Base-by-base conservation (phyloP, 2,888 invertebrate species). In the Drosophila mettleri region DNA sequence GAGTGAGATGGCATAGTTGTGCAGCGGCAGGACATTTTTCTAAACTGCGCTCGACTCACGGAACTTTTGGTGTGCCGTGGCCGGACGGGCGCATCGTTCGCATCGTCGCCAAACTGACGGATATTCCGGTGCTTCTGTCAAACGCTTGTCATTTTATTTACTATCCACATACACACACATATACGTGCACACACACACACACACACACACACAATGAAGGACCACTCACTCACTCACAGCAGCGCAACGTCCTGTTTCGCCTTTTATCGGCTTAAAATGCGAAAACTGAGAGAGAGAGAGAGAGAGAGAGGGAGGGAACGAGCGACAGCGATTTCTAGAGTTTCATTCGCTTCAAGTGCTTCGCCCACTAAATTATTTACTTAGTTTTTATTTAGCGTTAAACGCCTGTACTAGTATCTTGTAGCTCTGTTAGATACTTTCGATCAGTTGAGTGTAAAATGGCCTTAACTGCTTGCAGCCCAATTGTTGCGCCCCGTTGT, bases 41-140 rank as follows among this genome's bases (percentile, higher is more conserved):
- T 78, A 65, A 74, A 64, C 77, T 74, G 61, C 61, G 63, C 76
- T 70, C 70, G 39, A 73, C 64, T 63, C 70, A 66, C 65, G 69
- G 72, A 86, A 75, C 81, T 79, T 67, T 66, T 33, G 58, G 67
- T 77, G 65, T 73, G 63, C 48, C 48, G 51, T 64, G 68, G 62
- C 78, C 75, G 81, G 77, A 85, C 76, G 82, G 66, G 57, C 84
- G 69, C 69, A 60, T 65, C 86, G 86, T 77, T 75, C 84, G 84
- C 81, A 73, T 80, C 83, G 74, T 87, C 78, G 80, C 79, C 82
- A 69, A 78, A 83, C 81, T 89, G 90, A 86, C 91, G 90, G 91
- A 91, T 90, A 87, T 91, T 91, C 90, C 91, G 90, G 91, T 90
- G 91, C 91, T 91, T 90, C 86, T 90, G 90, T 90, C 90, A 90